These are phyloP conservation scores for Eulithis testata DNA, from an alignment of 2,888 invertebrate species.

Conservation along the genomic window DNA sequence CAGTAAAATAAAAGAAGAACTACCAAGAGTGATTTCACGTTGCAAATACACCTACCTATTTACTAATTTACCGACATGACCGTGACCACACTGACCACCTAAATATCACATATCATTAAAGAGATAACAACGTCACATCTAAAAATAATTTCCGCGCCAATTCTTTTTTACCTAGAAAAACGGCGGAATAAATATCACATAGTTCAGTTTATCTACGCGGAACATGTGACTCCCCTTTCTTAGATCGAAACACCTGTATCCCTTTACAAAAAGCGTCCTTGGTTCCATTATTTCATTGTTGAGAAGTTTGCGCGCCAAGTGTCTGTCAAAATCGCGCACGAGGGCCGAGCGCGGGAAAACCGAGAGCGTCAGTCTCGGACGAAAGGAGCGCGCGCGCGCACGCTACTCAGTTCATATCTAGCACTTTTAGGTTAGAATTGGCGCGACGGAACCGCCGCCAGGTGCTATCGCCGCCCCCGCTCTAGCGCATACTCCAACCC, in stretches of 20 bases:
- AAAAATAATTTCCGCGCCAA: constrained; percentile 51
- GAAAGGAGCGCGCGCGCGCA: constrained; percentile 67
- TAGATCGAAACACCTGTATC: constrained; percentile 70
- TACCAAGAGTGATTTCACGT: too few relatives aligned
- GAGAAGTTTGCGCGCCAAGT: constrained; percentile 81
- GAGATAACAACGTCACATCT: constrained; percentile 56
- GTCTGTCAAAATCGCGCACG: constrained; percentile 77
- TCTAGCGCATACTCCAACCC: constrained; percentile 55
- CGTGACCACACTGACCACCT: constrained; percentile 25
- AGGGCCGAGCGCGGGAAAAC: constrained; percentile 75
- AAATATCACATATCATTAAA: constrained; percentile 48
- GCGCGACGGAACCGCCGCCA: constrained; percentile 74
- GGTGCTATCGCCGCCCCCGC: constrained; percentile 72
- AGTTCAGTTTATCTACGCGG: constrained; percentile 17
- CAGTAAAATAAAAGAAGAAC: too few relatives aligned
- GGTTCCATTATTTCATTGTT: constrained; percentile 74
- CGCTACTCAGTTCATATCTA: constrained; percentile 52
- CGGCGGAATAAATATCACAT: constrained; percentile 6
- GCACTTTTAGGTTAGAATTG: constrained; percentile 79
- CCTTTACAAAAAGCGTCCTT: constrained; percentile 80
- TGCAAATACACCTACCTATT: constrained; percentile 12
- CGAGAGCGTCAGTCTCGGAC: constrained; percentile 62
- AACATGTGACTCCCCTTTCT: constrained; percentile 63
- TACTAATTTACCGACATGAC: constrained; percentile 42
- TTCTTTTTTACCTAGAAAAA: constrained; percentile 29